These are phyloP conservation scores for Uropetala carovei DNA, from an alignment of 2,888 invertebrate genomes.

Conservation along the genomic window DNA sequence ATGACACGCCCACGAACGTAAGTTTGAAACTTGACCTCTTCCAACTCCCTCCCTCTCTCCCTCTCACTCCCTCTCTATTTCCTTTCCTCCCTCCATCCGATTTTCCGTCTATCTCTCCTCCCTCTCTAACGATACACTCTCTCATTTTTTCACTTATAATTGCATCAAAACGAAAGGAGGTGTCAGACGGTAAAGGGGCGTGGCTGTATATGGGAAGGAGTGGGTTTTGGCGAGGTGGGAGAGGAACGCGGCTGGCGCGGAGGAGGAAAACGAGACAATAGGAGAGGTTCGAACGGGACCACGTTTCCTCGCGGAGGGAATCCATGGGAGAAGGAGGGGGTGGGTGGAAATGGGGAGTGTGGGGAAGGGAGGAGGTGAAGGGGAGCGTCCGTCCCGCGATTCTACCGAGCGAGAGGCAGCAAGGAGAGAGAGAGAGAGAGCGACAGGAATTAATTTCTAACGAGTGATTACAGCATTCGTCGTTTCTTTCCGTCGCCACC, in stretches of 20 bases:
- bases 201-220: background rate
- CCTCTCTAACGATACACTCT: constrained; percentile 7
- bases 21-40: no score
- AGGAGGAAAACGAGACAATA: background rate
- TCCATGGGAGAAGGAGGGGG: background rate
- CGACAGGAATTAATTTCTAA: constrained; percentile 59
- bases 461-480: constrained; percentile 59
- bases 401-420: background rate
- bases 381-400: background rate
- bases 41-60: no score
- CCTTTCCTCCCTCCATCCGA: no score
- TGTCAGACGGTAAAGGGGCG: background rate
- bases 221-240: background rate
- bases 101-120: background rate
- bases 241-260: background rate
- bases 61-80: background rate
- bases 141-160: background rate
- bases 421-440: background rate
- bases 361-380: background rate
- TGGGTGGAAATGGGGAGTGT: background rate
- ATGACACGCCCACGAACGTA: no score
- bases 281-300: no score
- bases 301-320: background rate
- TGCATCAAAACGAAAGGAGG: background rate
- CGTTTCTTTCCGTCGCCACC: constrained; percentile 42